Base-by-base conservation (phyloP, 2,888 invertebrate species). In the Drosophila aldrichi region DNA sequence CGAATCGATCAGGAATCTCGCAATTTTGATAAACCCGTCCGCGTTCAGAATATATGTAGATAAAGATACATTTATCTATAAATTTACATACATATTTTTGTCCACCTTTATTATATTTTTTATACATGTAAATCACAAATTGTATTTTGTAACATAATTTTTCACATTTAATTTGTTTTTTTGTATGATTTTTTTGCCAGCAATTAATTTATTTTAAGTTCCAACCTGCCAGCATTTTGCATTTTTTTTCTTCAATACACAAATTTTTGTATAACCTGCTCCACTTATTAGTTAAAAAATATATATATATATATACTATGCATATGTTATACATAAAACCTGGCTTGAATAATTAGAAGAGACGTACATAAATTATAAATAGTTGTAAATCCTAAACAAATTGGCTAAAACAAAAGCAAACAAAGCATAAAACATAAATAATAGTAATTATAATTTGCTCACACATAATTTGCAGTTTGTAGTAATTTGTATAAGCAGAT, bases 201-300 rank as follows among this genome's bases (percentile, higher is more conserved):
- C 55, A 67, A 74, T 52, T 69, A 78, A 74, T 73, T 81, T 81
- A 89, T 67, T 51, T 75, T 84, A 89, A 89, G 89, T 84, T 75
- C 43, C 18, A 41, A 79, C 79, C 84, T 89, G 84, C 84, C 84
- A 89, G 88, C 89, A 57, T 41, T 64, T 70, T 79, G 89, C 87
- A 89, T n/a, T 40, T 38, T 84, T 83, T 68, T 57, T 60, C 56
- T 51, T 61, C 48, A 56, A 63, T 36, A 64, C 48, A 49, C 48
- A 49, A 32, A 49, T 18, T 58, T 64, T 67, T 38, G 20, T 25
- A 18, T 55, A 41, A 10, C 48, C 65, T 67, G 67, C 75, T 77
- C 77, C 71, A 74, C 41, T 58, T 51, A 41, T 74, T 61, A 78
- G 74, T 12, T 65, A 63, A 61, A 29, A 22, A 14, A 7, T 8